Base-by-base conservation (phyloP, 2,113 vertebrate species). In the Geococcyx californianus region DNA sequence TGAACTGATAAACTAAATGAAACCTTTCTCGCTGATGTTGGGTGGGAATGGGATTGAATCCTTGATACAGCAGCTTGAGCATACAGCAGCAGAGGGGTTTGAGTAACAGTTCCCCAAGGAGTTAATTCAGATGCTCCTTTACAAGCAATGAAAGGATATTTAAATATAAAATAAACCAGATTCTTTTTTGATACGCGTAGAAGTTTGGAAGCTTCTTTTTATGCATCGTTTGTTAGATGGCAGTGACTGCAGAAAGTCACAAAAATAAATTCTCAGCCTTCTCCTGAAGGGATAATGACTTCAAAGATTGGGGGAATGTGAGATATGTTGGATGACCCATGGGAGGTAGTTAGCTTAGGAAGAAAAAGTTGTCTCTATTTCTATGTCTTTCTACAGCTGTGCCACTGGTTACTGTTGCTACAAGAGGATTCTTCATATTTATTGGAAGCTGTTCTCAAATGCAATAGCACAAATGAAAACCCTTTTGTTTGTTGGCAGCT, bases 111-210 rank as follows among this genome's bases (percentile, higher is more conserved):
- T 93, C 94, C 92, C 92, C 1, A 4, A 74, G 77, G 92, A 95
- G 62, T 91, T 90, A 90, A 94, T 95, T 84, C 69, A 81, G 68
- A 69, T 94, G 81, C 28, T 91, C 60, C 36, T 89, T 94, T 94
- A 86, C 47, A 85, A 72, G 55, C 78, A 82, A 58, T 80, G 58
- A 79, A 84, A 75, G 25, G 55, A 36, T 89, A 63, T 84, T 89
- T 87, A 87, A 92, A 86, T 88, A 59, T n/a, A 91, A 97, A 34
- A 62, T 78, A 90, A 91, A 94, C 1, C 42, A 87, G 70, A n/a
- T 91, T 90, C 16, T 52, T 59, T 72, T 93, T 70, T 78, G 1
- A 44, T 83, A 78, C 68, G 26, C 55, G 24, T 52, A 78, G 55
- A 58, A 74, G 68, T 86, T 63, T 52, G 21, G 42, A 72, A 93